Evolutionary conservation across 2,888 invertebrate genomes (phyloP).

Genomic region (Helobdella robusta): DNA sequence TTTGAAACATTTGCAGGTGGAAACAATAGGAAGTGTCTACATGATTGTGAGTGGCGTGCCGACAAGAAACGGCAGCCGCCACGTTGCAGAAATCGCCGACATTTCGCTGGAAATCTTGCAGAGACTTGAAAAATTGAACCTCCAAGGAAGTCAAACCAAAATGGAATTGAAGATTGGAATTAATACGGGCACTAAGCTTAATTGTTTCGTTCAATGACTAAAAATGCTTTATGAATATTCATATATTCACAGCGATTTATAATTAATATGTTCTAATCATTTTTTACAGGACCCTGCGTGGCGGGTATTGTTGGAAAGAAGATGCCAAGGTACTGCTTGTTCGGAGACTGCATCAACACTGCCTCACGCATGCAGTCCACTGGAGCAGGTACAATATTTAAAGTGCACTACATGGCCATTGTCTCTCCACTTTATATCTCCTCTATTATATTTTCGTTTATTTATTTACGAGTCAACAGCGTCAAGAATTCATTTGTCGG

Average conservation of each 20-base stretch:
- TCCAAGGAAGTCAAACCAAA: constrained; percentile 17
- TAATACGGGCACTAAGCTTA: constrained; percentile 30
- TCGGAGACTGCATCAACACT: constrained; percentile 7
- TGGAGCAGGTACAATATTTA: constrained; percentile 10
- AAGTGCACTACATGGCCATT: neutral
- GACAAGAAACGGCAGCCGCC: constrained; percentile 26
- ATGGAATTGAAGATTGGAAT: constrained; percentile 26
- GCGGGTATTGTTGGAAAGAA: constrained; percentile 22
- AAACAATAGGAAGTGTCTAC: constrained; percentile 30
- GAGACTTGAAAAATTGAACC: constrained; percentile 3
- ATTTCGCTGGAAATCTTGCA: constrained; percentile 27
- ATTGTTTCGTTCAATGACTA: no score
- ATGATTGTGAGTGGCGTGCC: constrained; percentile 32
- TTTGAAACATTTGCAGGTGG: no score
- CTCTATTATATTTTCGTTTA: neutral
- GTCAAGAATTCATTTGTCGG: constrained; percentile 14
- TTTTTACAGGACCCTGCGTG: constrained; percentile 20
- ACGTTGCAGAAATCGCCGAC: constrained; percentile 27
- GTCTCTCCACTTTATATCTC: neutral
- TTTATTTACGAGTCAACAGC: neutral
- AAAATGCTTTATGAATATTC: no score
- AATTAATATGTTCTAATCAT: no score
- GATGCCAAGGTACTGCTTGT: constrained; percentile 23
- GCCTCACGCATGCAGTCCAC: constrained; percentile 15
- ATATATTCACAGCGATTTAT: no score